Evolutionary conservation across 37 sponge, comb jelly and placozoan genomes (phyloP).

Genomic region (Ephydatia muelleri): DNA sequence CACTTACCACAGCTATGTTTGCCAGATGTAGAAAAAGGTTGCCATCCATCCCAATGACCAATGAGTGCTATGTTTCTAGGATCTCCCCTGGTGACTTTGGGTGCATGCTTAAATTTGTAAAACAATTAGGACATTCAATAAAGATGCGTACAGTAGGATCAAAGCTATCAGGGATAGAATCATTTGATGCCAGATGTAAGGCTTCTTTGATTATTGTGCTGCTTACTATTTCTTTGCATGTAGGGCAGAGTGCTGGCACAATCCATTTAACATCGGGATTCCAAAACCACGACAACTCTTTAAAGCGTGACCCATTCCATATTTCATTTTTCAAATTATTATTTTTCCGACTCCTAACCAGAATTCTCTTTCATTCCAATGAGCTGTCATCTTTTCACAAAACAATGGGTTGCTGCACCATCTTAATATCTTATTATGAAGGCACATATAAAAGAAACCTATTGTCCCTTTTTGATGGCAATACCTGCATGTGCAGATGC

Average conservation of each 20-base stretch:
- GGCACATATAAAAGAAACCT: conserved; percentile 1
- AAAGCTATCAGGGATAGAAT: not conserved
- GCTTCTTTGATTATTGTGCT: not conserved
- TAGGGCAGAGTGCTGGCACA: conserved; percentile 11
- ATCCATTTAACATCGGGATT: conserved; percentile 17
- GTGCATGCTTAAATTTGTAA: not conserved
- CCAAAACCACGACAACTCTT: conserved; percentile 32
- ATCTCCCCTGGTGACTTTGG: conserved; percentile 27
- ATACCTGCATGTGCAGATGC: conserved; percentile 1
- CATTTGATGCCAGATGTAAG: conserved; percentile 1
- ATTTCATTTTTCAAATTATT: not conserved
- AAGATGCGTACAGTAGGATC: not conserved
- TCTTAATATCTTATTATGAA: conserved; percentile 1
- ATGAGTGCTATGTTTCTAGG: conserved; percentile 40
- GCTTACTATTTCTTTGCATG: conserved; percentile 10
- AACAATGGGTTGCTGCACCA: conserved; percentile 1
- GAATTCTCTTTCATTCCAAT: conserved; percentile 21
- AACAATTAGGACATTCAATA: conserved; percentile 16
- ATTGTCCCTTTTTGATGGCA: conserved; percentile 1
- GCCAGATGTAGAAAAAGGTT: conserved; percentile 18
- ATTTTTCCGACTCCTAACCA: conserved; percentile 5
- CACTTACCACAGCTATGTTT: conserved; percentile 40
- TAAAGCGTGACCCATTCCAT: conserved; percentile 37
- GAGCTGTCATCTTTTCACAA: conserved; percentile 30
- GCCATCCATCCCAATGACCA: conserved; percentile 51